These are phyloP conservation scores for Aradus depressus DNA, from an alignment of 2,888 invertebrate genomes.

Conservation along the genomic window DNA sequence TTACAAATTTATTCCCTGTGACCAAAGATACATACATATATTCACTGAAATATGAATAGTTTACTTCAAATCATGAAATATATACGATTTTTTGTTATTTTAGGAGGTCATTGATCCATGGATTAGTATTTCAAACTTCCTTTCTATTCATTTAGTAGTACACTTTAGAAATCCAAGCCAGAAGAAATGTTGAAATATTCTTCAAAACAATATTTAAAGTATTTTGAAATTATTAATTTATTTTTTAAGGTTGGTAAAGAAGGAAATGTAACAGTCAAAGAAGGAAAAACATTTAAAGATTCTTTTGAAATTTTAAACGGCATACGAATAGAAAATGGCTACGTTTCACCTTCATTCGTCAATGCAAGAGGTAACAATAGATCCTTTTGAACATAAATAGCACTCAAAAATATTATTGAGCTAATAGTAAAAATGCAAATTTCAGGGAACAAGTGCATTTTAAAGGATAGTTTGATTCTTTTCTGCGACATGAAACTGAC, in stretches of 20 bases:
- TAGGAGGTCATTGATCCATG: no score
- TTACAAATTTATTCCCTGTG: no score
- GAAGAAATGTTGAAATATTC: no score
- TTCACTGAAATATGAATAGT: no score
- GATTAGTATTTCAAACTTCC: no score
- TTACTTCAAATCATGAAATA: no score
- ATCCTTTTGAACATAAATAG: not conserved
- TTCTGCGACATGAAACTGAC: conserved; percentile 31
- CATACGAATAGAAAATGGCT: conserved; percentile 34
- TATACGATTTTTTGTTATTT: no score
- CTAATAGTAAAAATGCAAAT: not conserved
- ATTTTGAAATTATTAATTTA: no score
- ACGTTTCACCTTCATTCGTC: conserved; percentile 33
- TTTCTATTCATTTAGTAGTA: no score
- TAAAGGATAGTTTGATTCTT: conserved; percentile 31
- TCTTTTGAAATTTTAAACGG: conserved; percentile 32
- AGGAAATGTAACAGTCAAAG: conserved; percentile 34
- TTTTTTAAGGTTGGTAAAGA: conserved; percentile 31
- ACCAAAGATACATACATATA: no score
- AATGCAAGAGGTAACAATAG: conserved; percentile 24
- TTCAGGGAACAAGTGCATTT: conserved; percentile 18
- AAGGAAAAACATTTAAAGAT: conserved; percentile 27
- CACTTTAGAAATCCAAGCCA: no score
- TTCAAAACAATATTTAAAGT: no score
- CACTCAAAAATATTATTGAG: not conserved